These are phyloP conservation scores for Tenthredo distinguenda DNA, from an alignment of 2,888 invertebrate species.

Conservation along the genomic window DNA sequence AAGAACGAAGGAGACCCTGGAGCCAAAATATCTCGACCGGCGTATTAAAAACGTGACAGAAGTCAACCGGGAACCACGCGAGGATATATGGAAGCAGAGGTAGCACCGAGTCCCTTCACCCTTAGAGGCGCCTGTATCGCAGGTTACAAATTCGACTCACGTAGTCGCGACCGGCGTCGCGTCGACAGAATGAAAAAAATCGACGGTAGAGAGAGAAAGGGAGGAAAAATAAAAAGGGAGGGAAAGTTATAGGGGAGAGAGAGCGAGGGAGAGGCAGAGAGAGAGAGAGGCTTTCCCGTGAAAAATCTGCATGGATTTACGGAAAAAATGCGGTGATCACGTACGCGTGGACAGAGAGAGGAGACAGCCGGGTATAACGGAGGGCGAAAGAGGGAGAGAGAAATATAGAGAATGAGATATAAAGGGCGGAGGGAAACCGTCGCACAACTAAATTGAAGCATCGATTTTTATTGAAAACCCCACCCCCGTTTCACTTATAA, in stretches of 20 bases:
- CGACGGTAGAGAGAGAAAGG: slow-evolving; percentile 52
- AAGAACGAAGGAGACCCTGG: not conserved
- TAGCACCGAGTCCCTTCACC: not conserved
- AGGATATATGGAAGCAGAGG: not conserved
- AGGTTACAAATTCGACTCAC: slow-evolving; percentile 74
- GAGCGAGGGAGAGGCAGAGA: slow-evolving; percentile 53
- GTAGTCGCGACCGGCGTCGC: slow-evolving; percentile 68
- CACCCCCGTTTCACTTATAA: slow-evolving; percentile 26
- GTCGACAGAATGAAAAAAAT: slow-evolving; percentile 73
- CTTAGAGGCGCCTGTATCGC: slow-evolving; percentile 52
- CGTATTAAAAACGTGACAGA: slow-evolving; percentile 52
- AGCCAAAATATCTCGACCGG: slow-evolving; percentile 39
- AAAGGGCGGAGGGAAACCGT: slow-evolving; percentile 22
- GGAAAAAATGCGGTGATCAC: slow-evolving; percentile 61
- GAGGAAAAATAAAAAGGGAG: slow-evolving; percentile 33
- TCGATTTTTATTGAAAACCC: slow-evolving; percentile 43
- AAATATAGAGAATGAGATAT: slow-evolving; percentile 21
- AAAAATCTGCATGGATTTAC: slow-evolving; percentile 74
- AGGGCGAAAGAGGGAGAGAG: slow-evolving; percentile 16
- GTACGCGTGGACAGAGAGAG: slow-evolving; percentile 57
- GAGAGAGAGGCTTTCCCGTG: slow-evolving; percentile 58
- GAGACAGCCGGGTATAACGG: not conserved
- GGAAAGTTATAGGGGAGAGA: slow-evolving; percentile 47
- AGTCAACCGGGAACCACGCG: slow-evolving; percentile 43
- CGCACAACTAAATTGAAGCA: slow-evolving; percentile 41